A percentile compares a stretch with the other conserved stretches of the same genome.
Evolutionary conservation across 1,140 invertebrate genomes (phyloP).

Genomic region (Medauroidea extradentata): DNA sequence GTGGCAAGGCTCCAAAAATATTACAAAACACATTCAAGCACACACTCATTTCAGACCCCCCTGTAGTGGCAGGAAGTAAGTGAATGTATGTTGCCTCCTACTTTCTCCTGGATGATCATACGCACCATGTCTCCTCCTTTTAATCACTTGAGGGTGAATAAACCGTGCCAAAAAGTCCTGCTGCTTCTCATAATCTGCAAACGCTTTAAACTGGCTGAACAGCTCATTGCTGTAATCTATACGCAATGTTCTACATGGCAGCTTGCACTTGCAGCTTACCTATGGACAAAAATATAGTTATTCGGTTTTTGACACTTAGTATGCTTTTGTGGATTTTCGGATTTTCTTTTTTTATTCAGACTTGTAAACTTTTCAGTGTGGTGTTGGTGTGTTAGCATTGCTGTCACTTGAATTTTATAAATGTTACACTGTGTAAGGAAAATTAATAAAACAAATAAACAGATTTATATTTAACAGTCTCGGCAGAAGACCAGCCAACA

Average conservation of each 20-base stretch:
- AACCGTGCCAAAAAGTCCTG: conserved; percentile 6
- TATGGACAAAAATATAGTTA: not conserved
- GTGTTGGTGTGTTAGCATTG: no score
- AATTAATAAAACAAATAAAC: no score
- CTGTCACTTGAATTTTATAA: no score
- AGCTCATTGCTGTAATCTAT: conserved; percentile 9
- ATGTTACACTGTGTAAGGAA: no score
- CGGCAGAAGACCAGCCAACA: no score
- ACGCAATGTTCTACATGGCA: conserved; percentile 6
- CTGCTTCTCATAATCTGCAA: conserved; percentile 12
- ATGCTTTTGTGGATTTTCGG: no score
- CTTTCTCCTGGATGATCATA: conserved; percentile 12
- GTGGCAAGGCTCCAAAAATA: conserved; percentile 6
- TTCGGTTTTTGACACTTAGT: no score
- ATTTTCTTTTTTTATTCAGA: no score
- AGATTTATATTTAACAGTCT: no score
- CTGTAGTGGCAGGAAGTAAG: not conserved
- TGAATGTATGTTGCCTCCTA: conserved; percentile 5
- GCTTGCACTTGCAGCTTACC: conserved; percentile 11
- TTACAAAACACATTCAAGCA: conserved; percentile 12
- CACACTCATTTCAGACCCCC: conserved; percentile 7
- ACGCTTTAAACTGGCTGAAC: conserved; percentile 1
- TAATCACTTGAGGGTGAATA: conserved; percentile 14
- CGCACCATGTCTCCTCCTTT: conserved; percentile 12
- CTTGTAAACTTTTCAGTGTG: no score